phyloP scores from a whole-genome alignment of 2,113 vertebrate species.

The Sturnira hondurensis region DNA sequence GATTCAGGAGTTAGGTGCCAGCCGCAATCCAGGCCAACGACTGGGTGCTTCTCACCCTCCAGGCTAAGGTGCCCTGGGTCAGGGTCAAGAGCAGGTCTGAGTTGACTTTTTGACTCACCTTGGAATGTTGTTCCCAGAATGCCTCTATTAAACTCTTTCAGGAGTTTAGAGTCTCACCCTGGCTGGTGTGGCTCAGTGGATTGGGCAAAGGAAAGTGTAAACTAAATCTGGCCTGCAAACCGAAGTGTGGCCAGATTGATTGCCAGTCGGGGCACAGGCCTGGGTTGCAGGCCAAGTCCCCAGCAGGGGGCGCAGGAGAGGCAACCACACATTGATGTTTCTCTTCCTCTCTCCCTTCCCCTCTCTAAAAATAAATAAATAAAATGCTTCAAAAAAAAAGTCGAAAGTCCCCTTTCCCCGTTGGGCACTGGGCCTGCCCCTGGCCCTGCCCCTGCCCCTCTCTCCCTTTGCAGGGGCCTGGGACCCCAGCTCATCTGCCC shows the following conservation, averaged over 20 bases:
- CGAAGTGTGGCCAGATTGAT: accelerated
- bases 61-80: background rate
- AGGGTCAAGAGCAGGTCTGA: background rate
- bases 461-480: background rate
- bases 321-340: too few species aligned
- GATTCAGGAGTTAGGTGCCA: too few species aligned
- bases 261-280: too few species aligned
- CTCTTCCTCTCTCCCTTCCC: too few species aligned
- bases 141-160: background rate
- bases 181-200: too few species aligned
- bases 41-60: background rate
- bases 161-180: too few species aligned
- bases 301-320: too few species aligned
- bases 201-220: too few species aligned
- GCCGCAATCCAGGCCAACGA: background rate
- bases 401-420: background rate
- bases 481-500: background rate
- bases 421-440: background rate
- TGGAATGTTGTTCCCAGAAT: background rate
- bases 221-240: too few species aligned
- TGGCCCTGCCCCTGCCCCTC: background rate
- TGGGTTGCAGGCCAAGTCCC: too few species aligned
- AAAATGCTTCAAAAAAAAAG: too few species aligned
- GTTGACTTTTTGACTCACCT: background rate
- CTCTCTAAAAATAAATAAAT: too few species aligned